A percentile compares a stretch with the other conserved stretches of the same genome.
Conservation (phyloP, 2,797 vertebrate species). For the Paguma larvata region DNA sequence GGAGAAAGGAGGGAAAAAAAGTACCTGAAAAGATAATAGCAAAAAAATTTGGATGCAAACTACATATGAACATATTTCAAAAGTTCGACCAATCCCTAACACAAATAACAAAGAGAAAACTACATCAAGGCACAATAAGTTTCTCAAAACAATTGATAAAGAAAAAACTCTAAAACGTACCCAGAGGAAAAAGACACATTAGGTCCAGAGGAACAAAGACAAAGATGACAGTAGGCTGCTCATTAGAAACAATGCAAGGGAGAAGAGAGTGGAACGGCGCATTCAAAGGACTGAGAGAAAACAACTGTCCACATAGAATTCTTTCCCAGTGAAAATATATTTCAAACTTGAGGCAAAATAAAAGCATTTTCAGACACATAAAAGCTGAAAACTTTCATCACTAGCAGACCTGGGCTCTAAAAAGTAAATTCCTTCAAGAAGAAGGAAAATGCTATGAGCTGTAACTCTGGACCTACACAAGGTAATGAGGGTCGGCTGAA, state of each 20-base stretch:
- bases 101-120: background rate
- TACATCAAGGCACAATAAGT: background rate
- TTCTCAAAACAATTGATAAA: background rate
- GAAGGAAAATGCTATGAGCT: background rate
- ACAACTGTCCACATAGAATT: background rate
- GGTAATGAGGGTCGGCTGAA: background rate
- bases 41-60: background rate
- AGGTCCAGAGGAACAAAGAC: background rate
- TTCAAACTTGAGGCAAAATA: background rate
- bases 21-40: background rate
- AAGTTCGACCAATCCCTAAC: background rate
- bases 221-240: background rate
- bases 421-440: slow-evolving; percentile 26
- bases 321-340: background rate
- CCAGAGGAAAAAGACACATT: background rate
- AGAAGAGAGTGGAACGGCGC: background rate
- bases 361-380: background rate
- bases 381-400: background rate
- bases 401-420: background rate
- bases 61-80: background rate
- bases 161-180: background rate
- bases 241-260: background rate
- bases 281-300: background rate
- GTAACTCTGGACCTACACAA: background rate
- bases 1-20: background rate